Percentiles rank a stretch among this genome's conserved stretches.
These are phyloP conservation scores for Mus spretus DNA, from an alignment of 2,797 vertebrate genomes.

Conservation along the genomic window DNA sequence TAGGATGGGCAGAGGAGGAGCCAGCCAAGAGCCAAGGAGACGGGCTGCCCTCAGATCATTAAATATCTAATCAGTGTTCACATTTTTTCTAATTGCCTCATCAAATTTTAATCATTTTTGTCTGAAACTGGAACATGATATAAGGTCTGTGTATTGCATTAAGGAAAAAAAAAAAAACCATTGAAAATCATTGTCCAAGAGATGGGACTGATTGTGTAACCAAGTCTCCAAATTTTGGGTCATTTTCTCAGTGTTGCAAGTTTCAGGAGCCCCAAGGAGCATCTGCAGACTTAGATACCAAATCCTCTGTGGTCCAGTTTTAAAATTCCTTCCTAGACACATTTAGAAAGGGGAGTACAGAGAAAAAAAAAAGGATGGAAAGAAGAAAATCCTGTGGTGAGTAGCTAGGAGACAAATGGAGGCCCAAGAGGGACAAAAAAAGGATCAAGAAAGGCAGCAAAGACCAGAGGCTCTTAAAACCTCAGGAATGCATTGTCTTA, in stretches of 20 bases:
- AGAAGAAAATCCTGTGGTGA: background rate
- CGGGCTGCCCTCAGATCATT: background rate
- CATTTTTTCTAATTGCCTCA: slow-evolving; percentile 27
- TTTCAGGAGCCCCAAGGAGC: slow-evolving; percentile 5
- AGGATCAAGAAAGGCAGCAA: background rate
- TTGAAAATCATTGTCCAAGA: background rate
- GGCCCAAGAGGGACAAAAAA: background rate
- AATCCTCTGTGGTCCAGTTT: background rate
- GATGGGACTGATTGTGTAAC: background rate
- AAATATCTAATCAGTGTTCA: slow-evolving; percentile 3
- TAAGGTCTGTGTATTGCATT: background rate
- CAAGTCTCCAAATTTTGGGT: background rate
- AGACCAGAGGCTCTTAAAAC: background rate
- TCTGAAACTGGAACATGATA: background rate
- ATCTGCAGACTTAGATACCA: background rate
- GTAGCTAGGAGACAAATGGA: background rate
- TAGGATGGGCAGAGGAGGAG: background rate
- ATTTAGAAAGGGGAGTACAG: slow-evolving; percentile 11
- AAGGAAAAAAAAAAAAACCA: background rate
- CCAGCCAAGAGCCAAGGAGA: background rate
- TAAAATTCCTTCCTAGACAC: slow-evolving; percentile 26
- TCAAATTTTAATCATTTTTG: slow-evolving; percentile 26
- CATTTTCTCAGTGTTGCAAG: background rate
- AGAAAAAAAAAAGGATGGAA: background rate
- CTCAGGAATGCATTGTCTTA: background rate